Conservation (phyloP, 2,797 vertebrate genomes). For the Uromys caudimaculatus region DNA sequence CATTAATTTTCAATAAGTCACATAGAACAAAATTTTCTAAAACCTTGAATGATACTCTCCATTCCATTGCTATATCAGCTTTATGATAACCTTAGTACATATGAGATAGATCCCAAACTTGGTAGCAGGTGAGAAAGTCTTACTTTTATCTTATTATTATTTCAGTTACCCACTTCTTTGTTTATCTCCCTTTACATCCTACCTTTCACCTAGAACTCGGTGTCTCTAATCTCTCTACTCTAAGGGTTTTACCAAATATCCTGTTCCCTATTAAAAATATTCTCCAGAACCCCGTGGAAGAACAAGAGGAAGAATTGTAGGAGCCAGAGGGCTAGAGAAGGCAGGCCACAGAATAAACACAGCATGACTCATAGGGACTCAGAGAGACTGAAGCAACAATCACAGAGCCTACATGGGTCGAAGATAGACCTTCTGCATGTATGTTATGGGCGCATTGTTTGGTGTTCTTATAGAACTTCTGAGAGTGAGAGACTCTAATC, state of each 20-base stretch:
- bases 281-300: background rate
- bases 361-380: background rate
- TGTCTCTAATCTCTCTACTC: background rate
- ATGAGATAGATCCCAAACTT: background rate
- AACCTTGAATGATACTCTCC: background rate
- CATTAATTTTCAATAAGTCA: background rate
- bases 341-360: background rate
- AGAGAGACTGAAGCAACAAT: background rate
- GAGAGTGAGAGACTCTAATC: background rate
- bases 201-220: fast-evolving
- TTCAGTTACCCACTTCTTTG: background rate
- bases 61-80: background rate
- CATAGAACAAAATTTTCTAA: background rate
- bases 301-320: background rate
- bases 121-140: background rate
- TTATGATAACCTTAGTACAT: background rate
- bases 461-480: background rate
- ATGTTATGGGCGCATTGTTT: background rate
- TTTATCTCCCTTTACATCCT: background rate
- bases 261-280: background rate
- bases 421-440: background rate
- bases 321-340: background rate
- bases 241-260: background rate
- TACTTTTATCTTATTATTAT: background rate
- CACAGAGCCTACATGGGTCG: background rate